Evolutionary conservation across 1,140 invertebrate species (phyloP), one percentile per base, ranked within the genome.

Genomic region (Pectinophora gossypiella): DNA sequence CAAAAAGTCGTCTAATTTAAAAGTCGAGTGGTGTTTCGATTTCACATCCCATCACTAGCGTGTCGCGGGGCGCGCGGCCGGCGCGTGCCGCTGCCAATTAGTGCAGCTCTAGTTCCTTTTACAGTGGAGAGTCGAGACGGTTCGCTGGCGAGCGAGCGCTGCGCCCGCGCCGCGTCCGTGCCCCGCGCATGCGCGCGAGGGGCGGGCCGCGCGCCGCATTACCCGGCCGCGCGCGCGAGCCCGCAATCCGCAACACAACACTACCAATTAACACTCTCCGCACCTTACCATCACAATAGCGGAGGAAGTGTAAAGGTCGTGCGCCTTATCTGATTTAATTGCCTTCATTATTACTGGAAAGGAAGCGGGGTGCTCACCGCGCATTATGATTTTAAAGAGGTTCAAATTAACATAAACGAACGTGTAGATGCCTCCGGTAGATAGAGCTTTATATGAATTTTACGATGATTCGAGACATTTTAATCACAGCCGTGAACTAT

Each of bases 401-500:
- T 61, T 51, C 61, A 61, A 66, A 81, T 82, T 82, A 81, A 72
- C 73, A 76, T 82, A 73, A 72, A 67, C 54, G 54, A 65, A 61
- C 59, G 54, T 57, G 61, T 54, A 80, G 79, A 84, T 83, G n/a
- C 58, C 54, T 32, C 46, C 43, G 22, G 15, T 23, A 56, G 77
- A 82, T 81, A 77, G 60, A 49, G 56, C 53, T 56, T 64, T 15
- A 40, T 64, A 69, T 77, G 72, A 76, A 65, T 72, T 77, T 76
- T 73, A 78, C 58, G 70, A 71, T 67, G 16, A 43, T 45, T 46
- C 68, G 58, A 79, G 76, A 82, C 75, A 76, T 73, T 81, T 76
- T 85, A 82, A 83, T 83, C 76, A 81, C 65, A 79, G 72, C 83
- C 80, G 83, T 86, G 83, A 86, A 86, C 83, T 86, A 85, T 86